These are phyloP conservation scores for Coenonympha glycerion DNA, from an alignment of 2,888 invertebrate species.

Conservation along the genomic window DNA sequence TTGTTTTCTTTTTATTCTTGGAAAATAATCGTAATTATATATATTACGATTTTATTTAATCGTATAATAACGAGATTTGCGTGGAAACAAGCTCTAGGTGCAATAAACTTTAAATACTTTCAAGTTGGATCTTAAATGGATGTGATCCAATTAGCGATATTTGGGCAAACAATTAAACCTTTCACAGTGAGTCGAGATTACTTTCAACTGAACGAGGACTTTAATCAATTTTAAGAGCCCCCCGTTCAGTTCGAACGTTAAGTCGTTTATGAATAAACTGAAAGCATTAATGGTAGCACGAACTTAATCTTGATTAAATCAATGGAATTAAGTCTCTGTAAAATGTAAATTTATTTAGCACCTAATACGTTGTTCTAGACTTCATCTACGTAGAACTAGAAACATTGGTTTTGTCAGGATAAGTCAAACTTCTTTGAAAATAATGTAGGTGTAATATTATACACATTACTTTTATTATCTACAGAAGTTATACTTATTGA, in stretches of 20 bases:
- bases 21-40: too few relatives aligned
- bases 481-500: too few relatives aligned
- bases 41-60: too few relatives aligned
- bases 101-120: neutral
- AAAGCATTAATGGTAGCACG: neutral
- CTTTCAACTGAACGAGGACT: slow-evolving; percentile 14
- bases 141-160: slow-evolving; percentile 5
- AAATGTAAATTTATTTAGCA: too few relatives aligned
- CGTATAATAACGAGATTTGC: too few relatives aligned
- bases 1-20: too few relatives aligned
- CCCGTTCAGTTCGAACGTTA: slow-evolving; percentile 4
- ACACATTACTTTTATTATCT: too few relatives aligned
- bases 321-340: neutral
- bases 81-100: too few relatives aligned
- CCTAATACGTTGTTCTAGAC: too few relatives aligned
- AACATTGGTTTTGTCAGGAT: too few relatives aligned
- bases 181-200: slow-evolving; percentile 14
- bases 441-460: too few relatives aligned
- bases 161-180: slow-evolving; percentile 12
- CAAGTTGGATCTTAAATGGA: neutral
- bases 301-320: slow-evolving; percentile 6
- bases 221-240: slow-evolving; percentile 16
- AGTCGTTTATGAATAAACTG: slow-evolving; percentile 14
- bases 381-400: neutral
- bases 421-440: too few relatives aligned